Percentiles rank a stretch among this genome's conserved stretches.
phyloP scores from a whole-genome alignment of 2,113 vertebrate genomes.

The Albula goreensis region DNA sequence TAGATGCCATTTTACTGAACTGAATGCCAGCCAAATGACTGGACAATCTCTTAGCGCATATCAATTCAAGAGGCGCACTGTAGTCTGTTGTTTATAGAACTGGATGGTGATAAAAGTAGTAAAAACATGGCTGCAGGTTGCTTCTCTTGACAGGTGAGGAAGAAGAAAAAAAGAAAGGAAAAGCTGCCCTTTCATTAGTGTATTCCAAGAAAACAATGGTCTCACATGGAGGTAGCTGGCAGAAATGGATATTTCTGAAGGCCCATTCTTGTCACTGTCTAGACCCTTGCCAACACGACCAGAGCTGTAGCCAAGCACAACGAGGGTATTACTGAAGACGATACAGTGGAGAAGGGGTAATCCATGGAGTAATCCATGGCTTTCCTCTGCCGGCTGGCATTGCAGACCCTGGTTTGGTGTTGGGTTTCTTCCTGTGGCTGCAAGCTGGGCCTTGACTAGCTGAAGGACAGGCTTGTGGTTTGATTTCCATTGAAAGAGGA shows the following conservation, averaged over 20 bases:
- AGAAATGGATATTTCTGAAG: not conserved
- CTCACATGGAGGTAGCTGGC: not conserved
- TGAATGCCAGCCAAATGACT: not conserved
- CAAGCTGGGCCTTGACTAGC: conserved; percentile 42
- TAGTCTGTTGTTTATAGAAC: not conserved
- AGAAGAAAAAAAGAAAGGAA: not conserved
- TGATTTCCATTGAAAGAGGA: conserved; percentile 56
- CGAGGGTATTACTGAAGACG: conserved; percentile 45
- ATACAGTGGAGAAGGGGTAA: conserved; percentile 51
- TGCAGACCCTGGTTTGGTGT: conserved; percentile 50
- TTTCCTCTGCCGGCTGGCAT: conserved; percentile 58
- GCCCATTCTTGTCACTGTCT: conserved; percentile 27
- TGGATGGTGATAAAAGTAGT: not conserved
- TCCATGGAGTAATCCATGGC: conserved; percentile 61
- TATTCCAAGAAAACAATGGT: not conserved
- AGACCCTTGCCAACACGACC: conserved; percentile 27
- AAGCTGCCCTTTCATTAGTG: not conserved
- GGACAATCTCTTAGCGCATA: not conserved
- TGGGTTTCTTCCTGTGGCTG: conserved; percentile 53
- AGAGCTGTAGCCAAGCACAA: conserved; percentile 40
- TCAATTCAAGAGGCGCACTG: not conserved
- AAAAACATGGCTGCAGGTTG: not conserved
- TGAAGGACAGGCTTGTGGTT: conserved; percentile 42
- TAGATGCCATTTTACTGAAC: not conserved
- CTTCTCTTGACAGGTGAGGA: not conserved